Conservation (phyloP, 2,888 invertebrate species). For the Leistus spinibarbis region DNA sequence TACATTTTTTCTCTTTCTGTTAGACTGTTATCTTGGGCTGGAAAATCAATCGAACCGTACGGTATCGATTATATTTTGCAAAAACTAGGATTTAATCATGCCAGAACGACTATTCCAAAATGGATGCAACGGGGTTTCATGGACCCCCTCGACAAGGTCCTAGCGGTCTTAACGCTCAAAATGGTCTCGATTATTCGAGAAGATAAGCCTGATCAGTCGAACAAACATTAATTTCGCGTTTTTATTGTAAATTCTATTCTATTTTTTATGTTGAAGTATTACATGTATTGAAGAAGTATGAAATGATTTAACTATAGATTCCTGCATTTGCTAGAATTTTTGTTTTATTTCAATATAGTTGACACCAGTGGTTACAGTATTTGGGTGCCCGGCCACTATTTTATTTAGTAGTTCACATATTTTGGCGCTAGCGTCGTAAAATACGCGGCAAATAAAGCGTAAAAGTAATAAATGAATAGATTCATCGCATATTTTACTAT, state of each 20-base stretch:
- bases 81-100: conserved; percentile 96
- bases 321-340: too few species aligned
- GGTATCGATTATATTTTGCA: conserved; percentile 98
- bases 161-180: conserved; percentile 77
- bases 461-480: too few species aligned
- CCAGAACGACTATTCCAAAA: conserved; percentile 97
- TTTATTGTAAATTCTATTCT: neutral
- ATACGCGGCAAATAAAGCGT: too few species aligned
- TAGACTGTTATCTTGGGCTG: conserved; percentile 84
- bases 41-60: conserved; percentile 96
- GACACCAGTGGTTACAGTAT: too few species aligned
- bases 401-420: too few species aligned
- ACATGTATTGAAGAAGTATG: neutral
- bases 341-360: too few species aligned
- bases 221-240: neutral
- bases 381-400: too few species aligned
- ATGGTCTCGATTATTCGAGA: conserved; percentile 63
- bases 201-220: conserved; percentile 45
- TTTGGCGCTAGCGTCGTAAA: too few species aligned
- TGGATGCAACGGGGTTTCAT: conserved; percentile 99
- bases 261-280: neutral
- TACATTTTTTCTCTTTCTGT: neutral
- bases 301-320: too few species aligned
- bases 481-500: too few species aligned
- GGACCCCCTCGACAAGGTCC: conserved; percentile 94